Base-by-base conservation (phyloP, 2,888 invertebrate species). In the Geophilus truncorum region DNA sequence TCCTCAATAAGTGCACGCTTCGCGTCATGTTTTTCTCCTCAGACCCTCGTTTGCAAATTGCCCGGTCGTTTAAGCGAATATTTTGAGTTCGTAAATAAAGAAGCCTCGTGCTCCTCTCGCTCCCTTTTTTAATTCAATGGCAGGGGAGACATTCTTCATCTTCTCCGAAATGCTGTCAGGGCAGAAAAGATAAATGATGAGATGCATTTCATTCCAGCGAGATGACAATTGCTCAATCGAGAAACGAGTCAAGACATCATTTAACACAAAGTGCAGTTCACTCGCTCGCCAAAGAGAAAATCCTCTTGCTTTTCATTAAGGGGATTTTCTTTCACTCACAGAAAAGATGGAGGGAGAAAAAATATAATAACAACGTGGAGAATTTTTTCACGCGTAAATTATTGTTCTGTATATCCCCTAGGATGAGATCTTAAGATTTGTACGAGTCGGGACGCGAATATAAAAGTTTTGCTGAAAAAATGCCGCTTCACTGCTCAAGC, bases 61-160 rank as follows among this genome's bases (percentile, higher is more conserved):
- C 70, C 70, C 70, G 70, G 70, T 70, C 70, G 70, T 70, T 70
- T 70, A 70, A 70, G 70, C 70, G 70, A 70, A 70, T 70, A 70
- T 70, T 70, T 70, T 70, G 70, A 70, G 70, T 70, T 70, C 70
- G 70, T 70, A 70, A 70, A 70, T 70, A 70, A 70, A 70, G 70
- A 70, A 70, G 70, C 28, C 25, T 28, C 32, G 4, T 32, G 32
- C 32, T 32, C 18, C 45, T n/a, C n/a, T n/a, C n/a, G 21, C 57
- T 62, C 57, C 70, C 70, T 70, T 28, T 51, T 70, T 70, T 70
- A 70, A 70, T 70, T 70, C 70, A 70, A 70, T 70, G 70, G 70
- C 70, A 70, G 28, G 70, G 70, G 70, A 70, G 70, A 70, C 70
- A 70, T 70, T 70, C 70, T 70, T 70, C 70, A 70, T 70, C 28